These are phyloP conservation scores for Pseudochaenichthys georgianus DNA, from an alignment of 2,797 vertebrate genomes.

Conservation along the genomic window DNA sequence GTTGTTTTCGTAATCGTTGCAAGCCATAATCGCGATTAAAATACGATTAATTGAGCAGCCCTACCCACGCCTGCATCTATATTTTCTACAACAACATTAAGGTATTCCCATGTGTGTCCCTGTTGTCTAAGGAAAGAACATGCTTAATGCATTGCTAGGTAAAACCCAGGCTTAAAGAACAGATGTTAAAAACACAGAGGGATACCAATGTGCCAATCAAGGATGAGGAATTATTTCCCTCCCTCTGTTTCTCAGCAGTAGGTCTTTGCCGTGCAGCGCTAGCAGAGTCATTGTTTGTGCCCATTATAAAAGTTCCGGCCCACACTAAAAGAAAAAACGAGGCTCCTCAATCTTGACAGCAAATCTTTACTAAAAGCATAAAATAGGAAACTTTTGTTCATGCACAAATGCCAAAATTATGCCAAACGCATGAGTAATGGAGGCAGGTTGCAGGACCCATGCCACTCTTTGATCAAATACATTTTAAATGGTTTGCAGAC, in stretches of 20 bases:
- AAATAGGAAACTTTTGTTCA: slow-evolving; percentile 63
- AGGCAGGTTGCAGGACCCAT: slow-evolving; percentile 38
- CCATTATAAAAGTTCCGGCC: slow-evolving; percentile 69
- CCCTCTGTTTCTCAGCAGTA: slow-evolving; percentile 30
- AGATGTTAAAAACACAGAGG: slow-evolving; percentile 31
- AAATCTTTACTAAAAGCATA: slow-evolving; percentile 87
- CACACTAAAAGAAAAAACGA: slow-evolving; percentile 53
- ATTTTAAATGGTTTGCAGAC: slow-evolving; percentile 67
- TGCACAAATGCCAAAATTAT: slow-evolving; percentile 70
- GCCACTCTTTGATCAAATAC: slow-evolving; percentile 69
- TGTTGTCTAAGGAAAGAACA: slow-evolving; percentile 14
- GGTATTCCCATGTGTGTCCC: neutral
- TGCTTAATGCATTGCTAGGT: slow-evolving; percentile 1
- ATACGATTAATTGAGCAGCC: too few species aligned
- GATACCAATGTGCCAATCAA: slow-evolving; percentile 46
- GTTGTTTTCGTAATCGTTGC: too few species aligned
- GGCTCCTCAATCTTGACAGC: slow-evolving; percentile 74
- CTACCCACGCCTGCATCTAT: neutral
- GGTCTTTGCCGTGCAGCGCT: slow-evolving; percentile 36
- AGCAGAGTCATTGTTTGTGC: slow-evolving; percentile 54
- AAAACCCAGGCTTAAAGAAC: neutral
- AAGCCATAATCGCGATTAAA: too few species aligned
- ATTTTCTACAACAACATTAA: neutral
- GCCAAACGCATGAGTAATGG: slow-evolving; percentile 67
- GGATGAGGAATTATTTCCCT: slow-evolving; percentile 36